These are phyloP conservation scores for Drosophila emarginata DNA, from an alignment of 2,888 invertebrate genomes.

Conservation along the genomic window DNA sequence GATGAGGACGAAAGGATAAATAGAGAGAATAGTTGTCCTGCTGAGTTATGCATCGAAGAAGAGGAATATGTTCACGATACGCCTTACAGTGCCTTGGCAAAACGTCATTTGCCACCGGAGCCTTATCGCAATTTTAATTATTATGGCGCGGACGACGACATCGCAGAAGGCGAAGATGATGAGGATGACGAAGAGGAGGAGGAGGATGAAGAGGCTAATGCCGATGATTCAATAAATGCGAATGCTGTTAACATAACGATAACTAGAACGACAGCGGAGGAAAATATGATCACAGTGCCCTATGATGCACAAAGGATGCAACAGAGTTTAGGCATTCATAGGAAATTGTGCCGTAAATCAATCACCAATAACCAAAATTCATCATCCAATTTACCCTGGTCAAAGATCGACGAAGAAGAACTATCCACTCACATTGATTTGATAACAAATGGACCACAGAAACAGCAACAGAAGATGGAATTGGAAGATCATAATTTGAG, in stretches of 20 bases:
- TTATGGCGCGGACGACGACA: conserved; percentile 62
- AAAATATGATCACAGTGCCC: not conserved
- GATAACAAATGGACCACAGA: not conserved
- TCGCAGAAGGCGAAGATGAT: conserved; percentile 36
- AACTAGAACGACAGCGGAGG: conserved; percentile 24
- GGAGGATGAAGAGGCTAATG: not conserved
- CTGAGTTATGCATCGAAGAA: conserved; percentile 47
- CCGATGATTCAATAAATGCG: not conserved
- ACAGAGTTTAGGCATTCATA: conserved; percentile 13
- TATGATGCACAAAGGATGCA: conserved; percentile 7
- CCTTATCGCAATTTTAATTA: conserved; percentile 76
- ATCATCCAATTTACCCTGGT: conserved; percentile 13
- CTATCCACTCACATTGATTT: conserved; percentile 9
- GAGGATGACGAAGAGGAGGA: conserved; percentile 25
- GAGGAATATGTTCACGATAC: conserved; percentile 54
- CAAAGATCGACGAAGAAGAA: not conserved
- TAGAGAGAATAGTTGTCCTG: conserved; percentile 54
- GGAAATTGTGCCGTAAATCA: conserved; percentile 57
- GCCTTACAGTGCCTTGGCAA: conserved; percentile 76
- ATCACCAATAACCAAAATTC: not conserved
- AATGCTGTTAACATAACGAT: conserved; percentile 1
- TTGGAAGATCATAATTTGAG: conserved; percentile 14
- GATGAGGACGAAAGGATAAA: conserved; percentile 38
- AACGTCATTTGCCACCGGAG: conserved; percentile 76
- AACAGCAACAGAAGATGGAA: not conserved